These are phyloP conservation scores for Deroplatys truncata DNA, from an alignment of 2,888 invertebrate genomes.

Conservation along the genomic window DNA sequence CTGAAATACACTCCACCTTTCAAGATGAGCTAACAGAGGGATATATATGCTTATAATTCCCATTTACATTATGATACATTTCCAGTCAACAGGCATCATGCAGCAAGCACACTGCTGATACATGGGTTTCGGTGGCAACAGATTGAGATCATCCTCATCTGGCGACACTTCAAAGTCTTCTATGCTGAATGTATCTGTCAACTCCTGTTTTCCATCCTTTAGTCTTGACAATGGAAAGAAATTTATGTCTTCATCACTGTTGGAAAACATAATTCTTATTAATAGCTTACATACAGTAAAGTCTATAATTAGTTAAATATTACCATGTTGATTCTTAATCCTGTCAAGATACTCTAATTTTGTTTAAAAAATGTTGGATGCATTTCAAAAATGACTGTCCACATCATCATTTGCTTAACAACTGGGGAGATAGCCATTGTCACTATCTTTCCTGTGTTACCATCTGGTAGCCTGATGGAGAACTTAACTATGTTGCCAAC, in stretches of 20 bases:
- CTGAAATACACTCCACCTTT: neutral
- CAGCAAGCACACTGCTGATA: conserved; percentile 46
- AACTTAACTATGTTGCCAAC: too few relatives aligned
- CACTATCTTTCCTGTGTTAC: too few relatives aligned
- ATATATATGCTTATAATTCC: neutral
- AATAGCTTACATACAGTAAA: neutral
- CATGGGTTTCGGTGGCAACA: conserved; percentile 47
- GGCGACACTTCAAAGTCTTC: conserved; percentile 52
- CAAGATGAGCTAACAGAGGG: neutral
- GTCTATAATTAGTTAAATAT: too few relatives aligned
- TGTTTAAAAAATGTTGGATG: too few relatives aligned
- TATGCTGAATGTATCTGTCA: conserved; percentile 55
- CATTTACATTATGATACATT: conserved; percentile 29
- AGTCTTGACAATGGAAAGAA: conserved; percentile 49
- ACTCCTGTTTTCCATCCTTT: conserved; percentile 47
- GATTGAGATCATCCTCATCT: conserved; percentile 48
- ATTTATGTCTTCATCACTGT: conserved; percentile 51
- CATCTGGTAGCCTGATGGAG: too few relatives aligned
- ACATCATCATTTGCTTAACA: too few relatives aligned
- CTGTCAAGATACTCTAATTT: too few relatives aligned
- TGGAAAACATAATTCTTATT: conserved; percentile 27
- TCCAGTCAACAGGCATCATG: conserved; percentile 32
- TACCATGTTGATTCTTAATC: too few relatives aligned
- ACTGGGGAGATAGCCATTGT: too few relatives aligned
- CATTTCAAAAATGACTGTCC: too few relatives aligned